These are phyloP conservation scores for Arctocebus calabarensis DNA, from an alignment of 2,797 vertebrate genomes.

Conservation along the genomic window DNA sequence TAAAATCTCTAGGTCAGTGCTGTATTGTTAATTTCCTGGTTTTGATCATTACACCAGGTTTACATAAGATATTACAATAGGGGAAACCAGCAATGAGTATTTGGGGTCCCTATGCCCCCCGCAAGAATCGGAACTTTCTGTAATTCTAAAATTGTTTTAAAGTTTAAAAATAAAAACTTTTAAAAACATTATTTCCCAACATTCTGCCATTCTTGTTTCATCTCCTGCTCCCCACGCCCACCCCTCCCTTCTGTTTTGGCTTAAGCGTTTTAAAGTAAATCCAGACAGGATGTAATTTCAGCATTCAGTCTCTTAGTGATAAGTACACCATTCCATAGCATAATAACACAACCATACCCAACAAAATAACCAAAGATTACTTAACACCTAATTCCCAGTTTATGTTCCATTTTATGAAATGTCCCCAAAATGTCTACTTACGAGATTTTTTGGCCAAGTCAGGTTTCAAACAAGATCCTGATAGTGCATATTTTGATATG, in stretches of 20 bases:
- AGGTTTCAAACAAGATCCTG: neutral
- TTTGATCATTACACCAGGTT: neutral
- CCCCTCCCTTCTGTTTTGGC: neutral
- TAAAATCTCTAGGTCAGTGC: neutral
- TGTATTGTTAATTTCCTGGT: neutral
- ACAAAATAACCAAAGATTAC: neutral
- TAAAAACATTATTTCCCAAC: conserved; percentile 1
- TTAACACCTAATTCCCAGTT: neutral
- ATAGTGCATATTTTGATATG: neutral
- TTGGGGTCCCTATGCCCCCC: neutral
- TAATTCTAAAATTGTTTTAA: conserved; percentile 13
- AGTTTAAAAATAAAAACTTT: neutral
- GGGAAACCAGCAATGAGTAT: neutral
- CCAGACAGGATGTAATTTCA: conserved; percentile 28
- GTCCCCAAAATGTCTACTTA: neutral
- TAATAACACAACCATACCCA: neutral
- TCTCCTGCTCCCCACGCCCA: neutral
- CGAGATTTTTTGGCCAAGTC: neutral
- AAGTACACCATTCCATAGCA: neutral
- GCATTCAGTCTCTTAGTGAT: conserved; percentile 1
- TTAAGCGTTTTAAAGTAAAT: conserved; percentile 38
- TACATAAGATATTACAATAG: neutral
- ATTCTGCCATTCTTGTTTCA: neutral
- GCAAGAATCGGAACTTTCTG: neutral
- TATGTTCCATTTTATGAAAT: neutral